Base-by-base conservation (phyloP, 2,797 vertebrate genomes). In the Chloroceryle amazona region DNA sequence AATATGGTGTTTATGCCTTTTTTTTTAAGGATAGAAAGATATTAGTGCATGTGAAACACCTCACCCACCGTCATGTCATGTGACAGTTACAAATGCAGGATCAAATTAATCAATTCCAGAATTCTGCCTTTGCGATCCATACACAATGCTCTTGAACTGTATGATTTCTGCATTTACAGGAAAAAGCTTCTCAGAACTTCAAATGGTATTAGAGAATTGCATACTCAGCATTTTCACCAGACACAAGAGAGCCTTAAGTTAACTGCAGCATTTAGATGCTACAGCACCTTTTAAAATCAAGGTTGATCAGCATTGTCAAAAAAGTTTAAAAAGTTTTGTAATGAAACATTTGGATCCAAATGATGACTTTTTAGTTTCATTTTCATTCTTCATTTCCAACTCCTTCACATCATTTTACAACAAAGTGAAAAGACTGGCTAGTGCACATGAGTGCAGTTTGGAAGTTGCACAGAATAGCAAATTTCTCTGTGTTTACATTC, bases 381-480 rank as follows among this genome's bases (percentile, higher is more conserved):
- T 80, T 93, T 61, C 51, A 63, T 79, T 91, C 58, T 31, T 81
- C 31, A 35, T 70, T 52, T 86, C 58, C 25, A 65, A 28, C 9
- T 68, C 54, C 33, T 83, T 90, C 74, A 33, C 41, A 58, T 84
- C 33, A 52, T 84, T 84, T 89, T 71, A 58, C 29, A 84, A 74
- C 68, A 89, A 82, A 91, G 65, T 23, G 62, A 86, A 90, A 51
- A 60, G 52, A 41, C 51, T 79, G 68, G 21, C 58, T 68, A 28
- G 49, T 57, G 52, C 23, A 41, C 33, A 33, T 3, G 6, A 51
- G 28, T 0, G 0, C 42, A 55, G 18, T 37, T 55, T 62, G 51
- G 31, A 95, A 92, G n/a, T 55, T 95, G 85, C 79, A 75, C 10
- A 66, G 76, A 91, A 60, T n/a, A 91, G 80, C 58, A 83, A 47